Base-by-base conservation (phyloP, 2,797 vertebrate genomes). In the Scomberomorus guttatus region DNA sequence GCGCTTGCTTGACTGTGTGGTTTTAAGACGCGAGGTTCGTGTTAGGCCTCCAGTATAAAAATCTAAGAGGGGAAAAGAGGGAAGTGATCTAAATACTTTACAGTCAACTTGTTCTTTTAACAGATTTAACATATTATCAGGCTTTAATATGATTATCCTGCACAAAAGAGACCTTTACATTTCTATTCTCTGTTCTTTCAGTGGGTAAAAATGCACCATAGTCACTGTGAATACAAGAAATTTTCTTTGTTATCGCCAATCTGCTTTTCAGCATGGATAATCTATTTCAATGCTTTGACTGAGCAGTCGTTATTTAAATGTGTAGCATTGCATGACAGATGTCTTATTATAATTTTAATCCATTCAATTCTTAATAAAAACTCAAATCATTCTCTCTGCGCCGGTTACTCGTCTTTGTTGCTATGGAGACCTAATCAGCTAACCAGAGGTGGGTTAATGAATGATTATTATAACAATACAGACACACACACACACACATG, bases 391-490 rank as follows among this genome's bases (percentile, higher is more conserved):
- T 63, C 50, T 61, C 22, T 81, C 66, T 54, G 60, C 80, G 69
- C 48, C 13, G 5, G 25, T 72, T 82, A 20, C 75, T 83, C 13
- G 10, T 71, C 77, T 77, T 66, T 79, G 90, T 91, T 92, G 87
- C 91, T 75, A 93, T 85, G 90, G 92, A 88, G 81, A 93, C 82
- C 66, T 68, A 91, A 94, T 93, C 90, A 92, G 83, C 80, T 68
- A 79, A 87, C 27, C 77, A 90, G 80, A 78, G 79, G 91, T 89
- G 75, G 90, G 80, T 63, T 85, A 89, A 92, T 90, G 88, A 90
- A 83, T 89, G 88, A 89, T 89, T 83, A 75, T 72, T 46, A 58
- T 81, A 57, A 77, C 62, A 85, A 67, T 42, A 39, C 55, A 82
- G 32, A 54, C 27, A 63, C 25, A 50, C 79, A 60, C 46, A 54